phyloP scores from a whole-genome alignment of 2,113 vertebrate genomes.

The Phalacrocorax pelagicus region DNA sequence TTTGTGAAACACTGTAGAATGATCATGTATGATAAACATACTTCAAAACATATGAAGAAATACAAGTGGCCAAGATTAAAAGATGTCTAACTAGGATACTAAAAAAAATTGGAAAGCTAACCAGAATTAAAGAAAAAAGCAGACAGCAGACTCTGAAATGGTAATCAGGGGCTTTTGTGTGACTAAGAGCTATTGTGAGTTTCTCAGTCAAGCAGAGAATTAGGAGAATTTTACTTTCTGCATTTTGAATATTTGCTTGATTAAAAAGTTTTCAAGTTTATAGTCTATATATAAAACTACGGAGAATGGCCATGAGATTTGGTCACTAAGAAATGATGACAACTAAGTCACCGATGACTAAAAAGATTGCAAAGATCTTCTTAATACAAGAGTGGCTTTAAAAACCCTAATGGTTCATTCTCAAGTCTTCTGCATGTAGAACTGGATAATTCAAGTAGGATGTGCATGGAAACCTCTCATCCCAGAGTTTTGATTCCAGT shows the following conservation, averaged over 20 bases:
- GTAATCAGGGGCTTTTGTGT: background rate
- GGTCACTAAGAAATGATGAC: background rate
- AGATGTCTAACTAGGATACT: background rate
- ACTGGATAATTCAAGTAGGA: fast-evolving
- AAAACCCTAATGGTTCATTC: background rate
- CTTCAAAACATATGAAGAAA: background rate
- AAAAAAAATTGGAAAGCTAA: background rate
- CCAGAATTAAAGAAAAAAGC: background rate
- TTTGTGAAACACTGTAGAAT: background rate
- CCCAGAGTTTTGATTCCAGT: background rate
- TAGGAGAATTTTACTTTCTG: background rate
- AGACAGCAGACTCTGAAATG: background rate
- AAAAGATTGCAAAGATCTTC: background rate
- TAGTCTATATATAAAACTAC: background rate
- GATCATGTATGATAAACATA: background rate
- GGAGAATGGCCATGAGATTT: background rate
- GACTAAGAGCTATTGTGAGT: background rate
- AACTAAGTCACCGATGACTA: background rate
- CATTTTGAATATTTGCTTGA: slow-evolving; percentile 6
- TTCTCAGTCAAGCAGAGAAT: slow-evolving; percentile 3
- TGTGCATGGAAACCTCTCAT: background rate
- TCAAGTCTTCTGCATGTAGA: background rate
- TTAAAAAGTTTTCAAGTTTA: background rate
- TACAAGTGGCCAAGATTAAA: background rate
- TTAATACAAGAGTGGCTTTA: background rate